Conservation (phyloP, 2,797 vertebrate species). For the Rachycentron canadum region DNA sequence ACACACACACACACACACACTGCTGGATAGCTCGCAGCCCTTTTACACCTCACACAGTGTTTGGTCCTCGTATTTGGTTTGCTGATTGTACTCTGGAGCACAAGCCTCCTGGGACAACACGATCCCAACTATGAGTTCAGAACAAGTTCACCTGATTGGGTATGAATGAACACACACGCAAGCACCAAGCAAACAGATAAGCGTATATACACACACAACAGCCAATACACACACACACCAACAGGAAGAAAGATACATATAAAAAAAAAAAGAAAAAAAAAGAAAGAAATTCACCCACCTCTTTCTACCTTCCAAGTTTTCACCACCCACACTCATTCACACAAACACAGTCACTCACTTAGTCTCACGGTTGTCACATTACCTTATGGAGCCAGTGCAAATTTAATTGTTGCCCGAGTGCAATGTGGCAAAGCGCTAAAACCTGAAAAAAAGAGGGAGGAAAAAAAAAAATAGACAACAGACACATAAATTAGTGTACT, state of each 20-base stretch:
- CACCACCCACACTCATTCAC: constrained; percentile 3
- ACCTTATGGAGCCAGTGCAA: constrained; percentile 90
- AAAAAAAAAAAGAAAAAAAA: too few relatives aligned
- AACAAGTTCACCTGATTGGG: constrained; percentile 45
- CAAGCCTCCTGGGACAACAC: constrained; percentile 28
- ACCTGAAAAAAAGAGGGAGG: constrained; percentile 67
- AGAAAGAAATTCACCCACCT: constrained; percentile 9
- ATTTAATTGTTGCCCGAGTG: constrained; percentile 87
- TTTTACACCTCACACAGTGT: constrained; percentile 32
- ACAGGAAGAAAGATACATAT: constrained; percentile 5
- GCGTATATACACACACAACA: background rate
- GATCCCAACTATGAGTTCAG: constrained; percentile 54
- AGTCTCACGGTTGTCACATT: constrained; percentile 36
- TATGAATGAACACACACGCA: constrained; percentile 24
- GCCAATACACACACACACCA: constrained; percentile 4
- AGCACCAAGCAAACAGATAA: constrained; percentile 7
- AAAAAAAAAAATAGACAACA: constrained; percentile 16
- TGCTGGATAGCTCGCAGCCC: background rate
- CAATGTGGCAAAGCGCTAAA: constrained; percentile 87
- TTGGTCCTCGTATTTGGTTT: constrained; percentile 45
- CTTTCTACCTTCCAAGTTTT: background rate
- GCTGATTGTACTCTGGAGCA: constrained; percentile 25
- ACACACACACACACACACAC: constrained; percentile 28
- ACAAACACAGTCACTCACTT: constrained; percentile 1
- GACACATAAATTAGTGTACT: background rate